phyloP scores from a whole-genome alignment of 2,113 vertebrate genomes.

The Cygnus buccinator region DNA sequence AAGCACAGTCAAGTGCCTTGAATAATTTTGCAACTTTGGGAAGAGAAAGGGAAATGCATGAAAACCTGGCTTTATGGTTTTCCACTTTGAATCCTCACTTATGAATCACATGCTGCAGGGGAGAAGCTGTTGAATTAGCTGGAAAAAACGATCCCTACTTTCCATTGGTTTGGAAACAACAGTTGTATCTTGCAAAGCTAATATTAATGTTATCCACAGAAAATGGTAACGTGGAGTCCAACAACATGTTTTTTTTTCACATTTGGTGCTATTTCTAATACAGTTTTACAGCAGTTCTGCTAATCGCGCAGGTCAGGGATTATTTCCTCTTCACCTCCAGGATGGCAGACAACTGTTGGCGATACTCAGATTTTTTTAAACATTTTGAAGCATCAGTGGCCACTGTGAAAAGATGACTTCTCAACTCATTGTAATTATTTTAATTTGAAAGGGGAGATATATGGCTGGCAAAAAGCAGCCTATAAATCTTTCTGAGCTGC shows the following conservation, averaged over 20 bases:
- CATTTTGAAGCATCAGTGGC: background rate
- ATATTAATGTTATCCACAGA: background rate
- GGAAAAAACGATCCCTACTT: background rate
- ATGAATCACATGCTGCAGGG: accelerated
- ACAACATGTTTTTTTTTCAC: background rate
- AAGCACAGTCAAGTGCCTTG: background rate
- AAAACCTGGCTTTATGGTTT: background rate
- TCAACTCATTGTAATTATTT: background rate
- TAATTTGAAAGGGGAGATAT: background rate
- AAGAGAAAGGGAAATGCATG: background rate
- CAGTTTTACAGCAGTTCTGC: background rate
- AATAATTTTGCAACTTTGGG: background rate
- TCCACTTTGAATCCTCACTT: accelerated
- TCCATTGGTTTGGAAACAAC: background rate
- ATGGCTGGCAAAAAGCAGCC: background rate
- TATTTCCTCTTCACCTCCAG: background rate
- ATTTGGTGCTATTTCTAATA: background rate
- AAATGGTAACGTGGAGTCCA: accelerated
- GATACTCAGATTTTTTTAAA: background rate
- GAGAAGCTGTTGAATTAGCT: background rate
- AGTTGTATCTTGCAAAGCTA: background rate
- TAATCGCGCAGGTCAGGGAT: background rate
- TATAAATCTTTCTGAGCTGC: background rate
- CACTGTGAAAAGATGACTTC: background rate
- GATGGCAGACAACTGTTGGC: background rate